Evolutionary conservation across 2,888 invertebrate genomes (phyloP).

Genomic region (Scelioninae gen. 2): DNA sequence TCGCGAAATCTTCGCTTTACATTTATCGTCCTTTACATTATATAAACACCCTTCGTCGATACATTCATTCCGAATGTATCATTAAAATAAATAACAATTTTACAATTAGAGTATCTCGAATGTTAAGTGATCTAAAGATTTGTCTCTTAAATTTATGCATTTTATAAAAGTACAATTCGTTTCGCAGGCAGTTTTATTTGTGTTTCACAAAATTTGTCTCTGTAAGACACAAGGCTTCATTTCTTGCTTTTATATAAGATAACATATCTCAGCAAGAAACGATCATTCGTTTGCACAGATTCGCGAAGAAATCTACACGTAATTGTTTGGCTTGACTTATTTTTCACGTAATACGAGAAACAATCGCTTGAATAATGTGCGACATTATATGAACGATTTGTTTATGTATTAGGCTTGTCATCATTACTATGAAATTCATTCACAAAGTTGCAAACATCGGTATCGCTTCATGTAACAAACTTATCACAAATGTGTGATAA

Average conservation of each 20-base stretch:
- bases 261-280: not conserved
- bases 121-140: not conserved
- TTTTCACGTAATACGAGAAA: constrained; percentile 15
- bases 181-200: not conserved
- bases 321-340: constrained; percentile 10
- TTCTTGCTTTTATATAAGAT: not conserved
- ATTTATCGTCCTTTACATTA: not conserved
- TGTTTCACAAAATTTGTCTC: constrained; percentile 1
- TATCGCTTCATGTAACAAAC: not conserved
- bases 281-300: constrained; percentile 22
- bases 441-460: constrained; percentile 5
- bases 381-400: constrained; percentile 19
- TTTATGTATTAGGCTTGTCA: not conserved
- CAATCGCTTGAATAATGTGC: constrained; percentile 15
- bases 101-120: constrained; percentile 9
- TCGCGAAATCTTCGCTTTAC: not conserved
- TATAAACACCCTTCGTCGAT: not conserved
- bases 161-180: not conserved
- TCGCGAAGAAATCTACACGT: constrained; percentile 15
- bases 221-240: not conserved
- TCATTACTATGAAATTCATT: too few relatives aligned
- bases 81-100: constrained; percentile 24
- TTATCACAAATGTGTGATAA: not conserved
- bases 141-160: constrained; percentile 2
- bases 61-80: not conserved